phyloP scores from a whole-genome alignment of 2,888 invertebrate species.

The Acleris holmiana region DNA sequence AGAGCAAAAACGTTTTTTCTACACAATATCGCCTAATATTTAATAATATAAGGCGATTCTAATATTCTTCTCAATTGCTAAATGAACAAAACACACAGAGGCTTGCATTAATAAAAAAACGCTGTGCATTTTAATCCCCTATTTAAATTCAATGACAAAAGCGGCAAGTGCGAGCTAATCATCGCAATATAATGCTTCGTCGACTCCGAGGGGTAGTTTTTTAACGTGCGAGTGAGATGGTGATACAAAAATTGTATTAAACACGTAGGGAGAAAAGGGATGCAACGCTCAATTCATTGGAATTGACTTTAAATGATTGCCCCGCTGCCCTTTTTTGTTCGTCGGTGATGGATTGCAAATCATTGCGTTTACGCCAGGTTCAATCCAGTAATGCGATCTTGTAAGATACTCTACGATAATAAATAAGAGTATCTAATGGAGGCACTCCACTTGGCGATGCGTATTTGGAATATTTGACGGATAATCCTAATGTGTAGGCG shows the following conservation, averaged over 20 bases:
- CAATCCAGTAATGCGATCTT: conserved; percentile 42
- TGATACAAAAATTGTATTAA: conserved; percentile 43
- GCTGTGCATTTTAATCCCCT: conserved; percentile 77
- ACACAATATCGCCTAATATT: conserved; percentile 38
- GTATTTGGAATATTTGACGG: too few species aligned
- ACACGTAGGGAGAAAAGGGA: conserved; percentile 51
- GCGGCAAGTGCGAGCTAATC: conserved; percentile 81
- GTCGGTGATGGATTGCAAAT: conserved; percentile 79
- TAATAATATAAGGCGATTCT: too few species aligned
- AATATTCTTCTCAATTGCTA: conserved; percentile 57
- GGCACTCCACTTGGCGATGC: too few species aligned
- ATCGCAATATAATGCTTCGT: conserved; percentile 82
- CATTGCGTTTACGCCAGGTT: conserved; percentile 61
- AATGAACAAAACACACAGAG: conserved; percentile 77
- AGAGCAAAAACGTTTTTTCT: conserved; percentile 43
- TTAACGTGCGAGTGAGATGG: conserved; percentile 59
- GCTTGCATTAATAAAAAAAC: conserved; percentile 80
- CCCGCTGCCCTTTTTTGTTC: conserved; percentile 70
- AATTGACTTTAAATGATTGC: conserved; percentile 83
- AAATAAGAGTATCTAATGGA: neutral
- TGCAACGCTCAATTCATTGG: conserved; percentile 64
- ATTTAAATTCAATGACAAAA: conserved; percentile 82
- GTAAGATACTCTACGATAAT: conserved; percentile 42
- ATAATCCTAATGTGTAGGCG: too few species aligned
- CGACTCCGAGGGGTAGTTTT: conserved; percentile 70